Percentiles rank a stretch among this genome's conserved stretches.
Conservation (phyloP, 1,140 invertebrate species). For the Lepidurus arcticus region DNA sequence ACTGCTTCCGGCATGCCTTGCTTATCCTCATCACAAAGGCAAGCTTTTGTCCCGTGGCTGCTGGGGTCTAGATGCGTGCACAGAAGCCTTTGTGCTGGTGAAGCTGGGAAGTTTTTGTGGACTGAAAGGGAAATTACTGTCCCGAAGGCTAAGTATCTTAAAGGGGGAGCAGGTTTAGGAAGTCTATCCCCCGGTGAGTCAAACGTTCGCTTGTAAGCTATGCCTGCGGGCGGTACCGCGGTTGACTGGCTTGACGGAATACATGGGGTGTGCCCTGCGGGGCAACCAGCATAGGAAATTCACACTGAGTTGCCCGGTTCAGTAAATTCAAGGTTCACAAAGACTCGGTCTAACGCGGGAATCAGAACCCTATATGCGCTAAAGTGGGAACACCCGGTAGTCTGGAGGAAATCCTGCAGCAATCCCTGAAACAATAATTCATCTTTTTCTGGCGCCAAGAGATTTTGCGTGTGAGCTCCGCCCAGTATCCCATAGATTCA, state of each 20-base stretch:
- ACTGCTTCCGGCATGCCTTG: neutral
- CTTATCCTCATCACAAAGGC: neutral
- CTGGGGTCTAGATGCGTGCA: neutral
- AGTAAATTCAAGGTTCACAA: too few relatives aligned
- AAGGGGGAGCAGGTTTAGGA: neutral
- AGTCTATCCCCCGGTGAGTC: neutral
- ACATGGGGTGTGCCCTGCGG: neutral
- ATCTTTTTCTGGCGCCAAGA: too few relatives aligned
- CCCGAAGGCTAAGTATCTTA: constrained; percentile 2
- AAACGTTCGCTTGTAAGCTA: neutral
- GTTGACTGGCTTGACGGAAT: neutral
- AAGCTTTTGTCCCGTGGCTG: neutral
- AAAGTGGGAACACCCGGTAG: too few relatives aligned
- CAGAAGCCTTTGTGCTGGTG: neutral
- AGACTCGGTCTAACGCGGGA: too few relatives aligned
- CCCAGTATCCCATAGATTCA: too few relatives aligned
- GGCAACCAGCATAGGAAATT: neutral
- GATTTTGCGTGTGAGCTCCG: too few relatives aligned
- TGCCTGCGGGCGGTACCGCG: neutral
- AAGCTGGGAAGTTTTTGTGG: constrained; percentile 12
- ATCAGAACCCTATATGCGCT: too few relatives aligned
- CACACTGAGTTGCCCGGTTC: neutral
- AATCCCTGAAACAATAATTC: too few relatives aligned
- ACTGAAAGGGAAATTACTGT: neutral
- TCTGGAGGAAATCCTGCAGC: too few relatives aligned